Evolutionary conservation across 2,888 invertebrate genomes (phyloP).

Genomic region (Dione vanillae): DNA sequence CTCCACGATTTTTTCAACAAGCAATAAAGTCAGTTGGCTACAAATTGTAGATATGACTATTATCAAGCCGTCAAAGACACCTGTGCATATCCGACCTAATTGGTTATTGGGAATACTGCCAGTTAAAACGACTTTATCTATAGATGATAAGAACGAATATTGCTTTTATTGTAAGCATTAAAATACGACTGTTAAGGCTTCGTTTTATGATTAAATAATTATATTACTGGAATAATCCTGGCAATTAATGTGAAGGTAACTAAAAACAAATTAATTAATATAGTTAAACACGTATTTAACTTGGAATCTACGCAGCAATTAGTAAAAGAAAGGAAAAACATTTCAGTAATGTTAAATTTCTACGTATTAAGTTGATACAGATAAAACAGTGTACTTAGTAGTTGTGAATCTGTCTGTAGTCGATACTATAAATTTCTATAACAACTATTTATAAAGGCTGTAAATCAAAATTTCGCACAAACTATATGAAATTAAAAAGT

Average conservation of each 20-base stretch:
- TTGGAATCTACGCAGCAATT: too few relatives aligned
- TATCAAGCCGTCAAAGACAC: slow-evolving; percentile 29
- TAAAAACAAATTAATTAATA: too few relatives aligned
- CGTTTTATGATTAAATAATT: background rate
- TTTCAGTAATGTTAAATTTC: too few relatives aligned
- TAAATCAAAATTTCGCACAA: too few relatives aligned
- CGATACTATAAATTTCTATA: too few relatives aligned
- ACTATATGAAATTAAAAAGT: too few relatives aligned
- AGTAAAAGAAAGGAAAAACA: too few relatives aligned
- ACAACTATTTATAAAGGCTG: too few relatives aligned
- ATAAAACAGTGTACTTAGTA: too few relatives aligned
- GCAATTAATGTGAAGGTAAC: background rate
- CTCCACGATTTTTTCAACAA: slow-evolving; percentile 18
- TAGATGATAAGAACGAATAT: background rate
- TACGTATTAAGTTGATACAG: too few relatives aligned
- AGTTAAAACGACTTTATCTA: slow-evolving; percentile 4
- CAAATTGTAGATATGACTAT: slow-evolving; percentile 17
- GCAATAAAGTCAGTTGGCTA: slow-evolving; percentile 19
- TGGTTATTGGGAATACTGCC: slow-evolving; percentile 14
- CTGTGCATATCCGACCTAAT: slow-evolving; percentile 20
- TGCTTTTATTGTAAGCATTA: background rate
- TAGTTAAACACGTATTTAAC: too few relatives aligned
- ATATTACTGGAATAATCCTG: background rate
- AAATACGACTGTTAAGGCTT: background rate
- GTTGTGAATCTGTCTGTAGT: too few relatives aligned